Conservation (phyloP, 2,113 vertebrate genomes). For the Tretioscincus oriximinensis region DNA sequence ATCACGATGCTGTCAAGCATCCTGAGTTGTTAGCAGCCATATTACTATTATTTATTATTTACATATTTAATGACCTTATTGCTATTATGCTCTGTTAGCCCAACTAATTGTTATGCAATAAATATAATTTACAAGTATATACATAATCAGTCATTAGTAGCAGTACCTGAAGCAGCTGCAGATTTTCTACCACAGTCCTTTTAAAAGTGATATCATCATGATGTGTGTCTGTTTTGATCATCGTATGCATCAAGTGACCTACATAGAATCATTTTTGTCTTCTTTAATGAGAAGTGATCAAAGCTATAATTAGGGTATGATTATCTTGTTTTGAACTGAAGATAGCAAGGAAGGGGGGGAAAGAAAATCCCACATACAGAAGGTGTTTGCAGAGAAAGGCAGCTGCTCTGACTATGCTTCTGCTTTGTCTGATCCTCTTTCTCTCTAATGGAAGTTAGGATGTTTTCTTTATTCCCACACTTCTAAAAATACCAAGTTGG, state of each 20-base stretch:
- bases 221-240: conserved; percentile 57
- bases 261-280: conserved; percentile 62
- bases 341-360: conserved; percentile 36
- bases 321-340: conserved; percentile 67
- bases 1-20: conserved; percentile 39
- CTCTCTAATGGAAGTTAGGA: not conserved
- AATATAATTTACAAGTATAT: conserved; percentile 63
- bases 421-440: conserved; percentile 24
- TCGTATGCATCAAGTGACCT: conserved; percentile 62
- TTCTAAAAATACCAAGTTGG: not conserved
- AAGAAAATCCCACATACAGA: conserved; percentile 49
- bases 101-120: conserved; percentile 67
- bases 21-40: conserved; percentile 48
- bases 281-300: conserved; percentile 62
- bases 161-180: conserved; percentile 45
- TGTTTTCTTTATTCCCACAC: conserved; percentile 12
- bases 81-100: conserved; percentile 62
- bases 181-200: not conserved
- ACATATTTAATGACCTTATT: conserved; percentile 69
- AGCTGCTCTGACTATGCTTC: conserved; percentile 18
- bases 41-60: conserved; percentile 70
- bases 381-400: conserved; percentile 43
- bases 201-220: conserved; percentile 45
- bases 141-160: conserved; percentile 38
- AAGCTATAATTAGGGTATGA: conserved; percentile 66